Percentiles rank a stretch among this genome's conserved stretches.
phyloP scores from a whole-genome alignment of 2,888 invertebrate species.

The Tromatobia lineatoria region DNA sequence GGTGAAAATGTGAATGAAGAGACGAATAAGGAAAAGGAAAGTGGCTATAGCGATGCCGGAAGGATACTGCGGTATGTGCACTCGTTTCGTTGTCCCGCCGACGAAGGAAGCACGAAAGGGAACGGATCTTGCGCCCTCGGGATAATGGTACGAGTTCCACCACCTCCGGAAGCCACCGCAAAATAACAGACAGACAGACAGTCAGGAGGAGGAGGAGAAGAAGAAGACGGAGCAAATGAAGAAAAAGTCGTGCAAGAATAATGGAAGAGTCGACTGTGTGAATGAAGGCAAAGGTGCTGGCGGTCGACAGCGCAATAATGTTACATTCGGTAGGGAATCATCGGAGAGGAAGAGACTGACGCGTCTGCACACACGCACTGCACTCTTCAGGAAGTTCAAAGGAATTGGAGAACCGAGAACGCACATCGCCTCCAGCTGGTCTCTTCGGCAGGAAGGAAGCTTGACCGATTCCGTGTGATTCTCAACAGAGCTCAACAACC shows the following conservation, averaged over 20 bases:
- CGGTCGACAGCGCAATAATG: constrained; percentile 15
- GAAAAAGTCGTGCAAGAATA: constrained; percentile 1
- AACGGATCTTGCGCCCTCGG: constrained; percentile 56
- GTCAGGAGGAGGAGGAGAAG: constrained; percentile 30
- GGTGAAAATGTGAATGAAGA: constrained; percentile 18
- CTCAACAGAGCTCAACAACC: constrained; percentile 13
- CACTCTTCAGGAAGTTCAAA: not conserved
- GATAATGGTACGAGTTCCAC: constrained; percentile 45
- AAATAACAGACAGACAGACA: constrained; percentile 43
- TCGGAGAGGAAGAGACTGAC: constrained; percentile 22
- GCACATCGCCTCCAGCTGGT: not conserved
- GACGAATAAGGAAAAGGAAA: constrained; percentile 23
- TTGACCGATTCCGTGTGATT: constrained; percentile 64
- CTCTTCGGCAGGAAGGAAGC: constrained; percentile 61
- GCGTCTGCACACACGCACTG: constrained; percentile 35
- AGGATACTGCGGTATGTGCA: constrained; percentile 63
- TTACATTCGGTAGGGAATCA: constrained; percentile 4
- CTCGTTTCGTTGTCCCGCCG: constrained; percentile 19
- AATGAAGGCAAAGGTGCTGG: constrained; percentile 51
- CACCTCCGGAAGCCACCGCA: constrained; percentile 65
- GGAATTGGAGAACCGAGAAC: not conserved
- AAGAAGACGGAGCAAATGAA: not conserved
- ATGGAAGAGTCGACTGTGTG: constrained; percentile 33
- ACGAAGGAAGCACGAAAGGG: constrained; percentile 1
- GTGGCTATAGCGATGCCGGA: constrained; percentile 50